A percentile compares a stretch with the other conserved stretches of the same genome.
These are phyloP conservation scores for Xylocampa areola DNA, from an alignment of 2,888 invertebrate genomes.

Conservation along the genomic window DNA sequence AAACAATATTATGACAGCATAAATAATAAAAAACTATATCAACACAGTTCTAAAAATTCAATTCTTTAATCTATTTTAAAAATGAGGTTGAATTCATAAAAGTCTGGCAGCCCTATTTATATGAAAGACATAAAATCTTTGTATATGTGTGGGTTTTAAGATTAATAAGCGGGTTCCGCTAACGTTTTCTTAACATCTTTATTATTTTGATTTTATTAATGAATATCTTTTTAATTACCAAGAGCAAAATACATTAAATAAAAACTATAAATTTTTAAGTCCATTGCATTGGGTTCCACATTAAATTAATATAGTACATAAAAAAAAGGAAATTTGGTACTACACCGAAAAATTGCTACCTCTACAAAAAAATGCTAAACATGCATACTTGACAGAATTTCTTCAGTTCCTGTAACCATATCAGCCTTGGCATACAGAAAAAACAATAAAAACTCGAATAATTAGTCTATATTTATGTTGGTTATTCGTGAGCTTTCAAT, in stretches of 20 bases:
- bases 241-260: no score
- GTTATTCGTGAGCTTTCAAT: slow-evolving; percentile 20
- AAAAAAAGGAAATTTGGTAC: no score
- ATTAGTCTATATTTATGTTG: slow-evolving; percentile 4
- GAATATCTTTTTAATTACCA: no score
- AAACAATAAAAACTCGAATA: slow-evolving; percentile 16
- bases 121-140: slow-evolving; percentile 30
- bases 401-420: slow-evolving; percentile 3
- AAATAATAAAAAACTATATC: slow-evolving; percentile 24
- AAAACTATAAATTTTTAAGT: no score
- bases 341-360: neutral
- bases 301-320: no score
- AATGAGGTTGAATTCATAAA: slow-evolving; percentile 47
- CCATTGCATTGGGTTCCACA: no score
- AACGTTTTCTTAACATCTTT: slow-evolving; percentile 3
- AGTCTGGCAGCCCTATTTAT: slow-evolving; percentile 48
- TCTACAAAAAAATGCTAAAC: neutral
- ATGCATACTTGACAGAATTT: no score
- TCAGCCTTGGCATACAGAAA: neutral
- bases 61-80: slow-evolving; percentile 38
- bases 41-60: slow-evolving; percentile 23
- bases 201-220: slow-evolving; percentile 17
- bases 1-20: slow-evolving; percentile 34
- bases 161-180: slow-evolving; percentile 44
- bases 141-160: slow-evolving; percentile 38